A percentile compares a stretch with the other conserved stretches of the same genome.
Conservation (phyloP, 2,888 invertebrate species). For the Drosophila neutralis region DNA sequence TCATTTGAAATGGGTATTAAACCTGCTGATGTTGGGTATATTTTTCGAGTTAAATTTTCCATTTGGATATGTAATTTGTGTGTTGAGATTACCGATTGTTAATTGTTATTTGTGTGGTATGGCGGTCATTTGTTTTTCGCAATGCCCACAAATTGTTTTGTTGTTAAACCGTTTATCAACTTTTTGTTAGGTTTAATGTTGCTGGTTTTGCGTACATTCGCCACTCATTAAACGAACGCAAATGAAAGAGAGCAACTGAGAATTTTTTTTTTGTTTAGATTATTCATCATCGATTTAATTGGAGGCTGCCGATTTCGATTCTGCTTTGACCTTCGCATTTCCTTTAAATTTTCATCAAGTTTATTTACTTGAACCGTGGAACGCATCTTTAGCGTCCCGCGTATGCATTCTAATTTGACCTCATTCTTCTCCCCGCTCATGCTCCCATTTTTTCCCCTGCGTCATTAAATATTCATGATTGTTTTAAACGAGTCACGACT, state of each 20-base stretch:
- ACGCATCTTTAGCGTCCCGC: conserved; percentile 51
- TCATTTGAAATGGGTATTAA: conserved; percentile 3
- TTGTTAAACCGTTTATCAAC: conserved; percentile 14
- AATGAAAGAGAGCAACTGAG: conserved; percentile 25
- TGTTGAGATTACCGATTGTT: conserved; percentile 5
- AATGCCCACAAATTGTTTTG: conserved; percentile 29
- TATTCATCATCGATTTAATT: conserved; percentile 56
- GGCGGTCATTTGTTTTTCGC: conserved; percentile 20
- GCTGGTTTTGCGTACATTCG: conserved; percentile 37
- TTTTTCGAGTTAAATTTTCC: conserved; percentile 14
- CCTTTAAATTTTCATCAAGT: conserved; percentile 58
- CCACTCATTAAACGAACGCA: conserved; percentile 57
- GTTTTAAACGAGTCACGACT: conserved; percentile 39
- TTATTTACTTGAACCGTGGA: conserved; percentile 70
- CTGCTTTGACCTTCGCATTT: conserved; percentile 55
- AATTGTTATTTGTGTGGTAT: conserved; percentile 29
- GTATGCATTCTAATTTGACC: conserved; percentile 34
- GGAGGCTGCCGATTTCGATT: conserved; percentile 15
- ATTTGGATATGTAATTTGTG: conserved; percentile 30
- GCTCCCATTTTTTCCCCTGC: background rate
- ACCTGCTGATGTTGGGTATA: background rate
- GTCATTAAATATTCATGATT: conserved; percentile 41
- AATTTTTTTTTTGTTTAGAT: conserved; percentile 31
- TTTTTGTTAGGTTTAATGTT: background rate
- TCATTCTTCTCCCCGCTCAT: conserved; percentile 10